phyloP scores from a whole-genome alignment of 2,113 vertebrate genomes.

The Cathartes aura region DNA sequence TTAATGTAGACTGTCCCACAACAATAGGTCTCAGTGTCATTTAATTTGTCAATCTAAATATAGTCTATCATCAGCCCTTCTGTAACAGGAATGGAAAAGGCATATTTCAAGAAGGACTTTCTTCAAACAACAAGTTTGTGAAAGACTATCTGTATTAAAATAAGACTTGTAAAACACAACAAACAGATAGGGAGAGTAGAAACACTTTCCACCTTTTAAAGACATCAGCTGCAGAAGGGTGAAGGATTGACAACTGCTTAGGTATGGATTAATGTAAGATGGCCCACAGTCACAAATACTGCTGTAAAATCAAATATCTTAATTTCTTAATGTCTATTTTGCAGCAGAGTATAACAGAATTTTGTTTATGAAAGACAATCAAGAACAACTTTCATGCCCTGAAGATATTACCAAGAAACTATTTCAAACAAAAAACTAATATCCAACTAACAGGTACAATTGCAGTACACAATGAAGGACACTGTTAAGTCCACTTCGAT shows the following conservation, averaged over 20 bases:
- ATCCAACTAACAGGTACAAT: not conserved
- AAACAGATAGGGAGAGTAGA: not conserved
- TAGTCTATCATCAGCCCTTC: not conserved
- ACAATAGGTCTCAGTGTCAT: fast-evolving
- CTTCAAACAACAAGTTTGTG: not conserved
- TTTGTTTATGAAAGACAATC: not conserved
- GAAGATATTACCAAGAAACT: not conserved
- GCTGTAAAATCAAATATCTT: not conserved
- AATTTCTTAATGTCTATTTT: not conserved
- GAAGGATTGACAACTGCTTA: not conserved
- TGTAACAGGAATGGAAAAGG: not conserved
- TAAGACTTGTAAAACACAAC: not conserved
- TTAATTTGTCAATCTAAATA: not conserved
- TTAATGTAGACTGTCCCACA: not conserved
- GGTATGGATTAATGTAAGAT: not conserved
- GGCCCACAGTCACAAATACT: not conserved
- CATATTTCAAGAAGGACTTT: not conserved
- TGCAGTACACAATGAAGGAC: not conserved
- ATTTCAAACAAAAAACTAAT: not conserved
- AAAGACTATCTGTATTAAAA: not conserved
- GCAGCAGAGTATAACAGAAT: not conserved
- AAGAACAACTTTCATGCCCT: not conserved
- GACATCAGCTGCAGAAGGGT: not conserved
- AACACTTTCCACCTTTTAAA: not conserved
- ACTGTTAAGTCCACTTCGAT: not conserved